Percentiles rank a stretch among this genome's conserved stretches.
phyloP scores from a whole-genome alignment of 2,113 vertebrate species.

The Alligator mississippiensis region DNA sequence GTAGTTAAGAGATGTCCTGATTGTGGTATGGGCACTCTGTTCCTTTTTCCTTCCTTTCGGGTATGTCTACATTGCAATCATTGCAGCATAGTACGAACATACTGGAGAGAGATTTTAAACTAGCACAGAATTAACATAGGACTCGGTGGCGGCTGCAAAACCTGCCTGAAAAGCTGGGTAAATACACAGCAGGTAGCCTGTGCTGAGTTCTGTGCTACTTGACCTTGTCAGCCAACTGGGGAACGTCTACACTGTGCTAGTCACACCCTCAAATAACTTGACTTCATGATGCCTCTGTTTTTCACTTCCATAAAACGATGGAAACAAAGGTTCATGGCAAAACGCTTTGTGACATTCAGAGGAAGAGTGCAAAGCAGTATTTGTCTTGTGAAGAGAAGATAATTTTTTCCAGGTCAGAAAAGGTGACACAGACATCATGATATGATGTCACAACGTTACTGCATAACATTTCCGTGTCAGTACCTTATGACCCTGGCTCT shows the following conservation, averaged over 20 bases:
- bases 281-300: slow-evolving; percentile 46
- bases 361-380: not conserved
- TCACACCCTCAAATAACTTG: not conserved
- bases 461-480: not conserved
- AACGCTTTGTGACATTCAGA: not conserved
- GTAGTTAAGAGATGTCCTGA: not conserved
- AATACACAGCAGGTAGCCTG: too few relatives aligned
- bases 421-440: not conserved
- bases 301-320: not conserved
- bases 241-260: too few relatives aligned
- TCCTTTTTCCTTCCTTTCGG: not conserved
- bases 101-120: too few relatives aligned
- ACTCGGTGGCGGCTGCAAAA: too few relatives aligned
- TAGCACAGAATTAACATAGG: too few relatives aligned
- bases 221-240: too few relatives aligned
- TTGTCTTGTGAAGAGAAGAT: not conserved
- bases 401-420: not conserved
- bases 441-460: not conserved
- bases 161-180: too few relatives aligned
- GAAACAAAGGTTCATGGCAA: slow-evolving; percentile 14
- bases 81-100: too few relatives aligned
- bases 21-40: slow-evolving; percentile 44
- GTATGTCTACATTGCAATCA: too few relatives aligned
- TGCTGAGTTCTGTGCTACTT: too few relatives aligned
- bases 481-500: slow-evolving; percentile 12